Conservation (phyloP, 2,797 vertebrate species). For the Schizothorax lantsangensis region DNA sequence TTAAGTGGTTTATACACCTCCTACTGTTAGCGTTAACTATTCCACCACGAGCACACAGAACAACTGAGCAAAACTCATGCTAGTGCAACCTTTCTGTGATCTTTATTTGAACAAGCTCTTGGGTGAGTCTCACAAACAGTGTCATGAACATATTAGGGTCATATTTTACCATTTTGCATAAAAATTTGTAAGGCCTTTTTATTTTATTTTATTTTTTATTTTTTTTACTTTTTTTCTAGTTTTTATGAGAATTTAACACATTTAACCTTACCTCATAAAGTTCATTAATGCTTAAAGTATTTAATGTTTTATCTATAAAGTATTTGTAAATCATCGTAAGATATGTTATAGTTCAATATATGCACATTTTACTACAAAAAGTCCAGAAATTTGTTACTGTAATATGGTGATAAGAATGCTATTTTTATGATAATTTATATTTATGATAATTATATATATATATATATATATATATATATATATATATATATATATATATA, state of each 20-base stretch:
- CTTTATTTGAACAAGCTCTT: neutral
- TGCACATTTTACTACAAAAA: no score
- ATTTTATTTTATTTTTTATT: no score
- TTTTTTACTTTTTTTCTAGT: neutral
- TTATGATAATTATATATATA: no score
- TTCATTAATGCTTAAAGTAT: neutral
- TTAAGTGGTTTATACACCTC: conserved; percentile 3
- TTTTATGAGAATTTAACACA: neutral
- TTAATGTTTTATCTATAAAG: neutral
- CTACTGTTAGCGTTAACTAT: neutral
- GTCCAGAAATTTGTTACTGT: no score
- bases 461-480: no score
- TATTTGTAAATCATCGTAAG: no score
- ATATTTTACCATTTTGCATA: neutral
- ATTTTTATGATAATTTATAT: no score
- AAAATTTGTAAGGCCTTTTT: neutral
- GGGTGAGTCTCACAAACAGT: neutral
- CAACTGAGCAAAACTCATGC: conserved; percentile 2
- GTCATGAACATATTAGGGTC: neutral
- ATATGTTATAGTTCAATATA: no score
- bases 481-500: no score
- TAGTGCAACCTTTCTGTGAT: neutral
- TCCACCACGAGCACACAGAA: neutral
- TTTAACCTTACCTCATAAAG: neutral
- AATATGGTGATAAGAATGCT: no score